Conservation (phyloP, 2,888 invertebrate genomes). For the Sinelater perroti region DNA sequence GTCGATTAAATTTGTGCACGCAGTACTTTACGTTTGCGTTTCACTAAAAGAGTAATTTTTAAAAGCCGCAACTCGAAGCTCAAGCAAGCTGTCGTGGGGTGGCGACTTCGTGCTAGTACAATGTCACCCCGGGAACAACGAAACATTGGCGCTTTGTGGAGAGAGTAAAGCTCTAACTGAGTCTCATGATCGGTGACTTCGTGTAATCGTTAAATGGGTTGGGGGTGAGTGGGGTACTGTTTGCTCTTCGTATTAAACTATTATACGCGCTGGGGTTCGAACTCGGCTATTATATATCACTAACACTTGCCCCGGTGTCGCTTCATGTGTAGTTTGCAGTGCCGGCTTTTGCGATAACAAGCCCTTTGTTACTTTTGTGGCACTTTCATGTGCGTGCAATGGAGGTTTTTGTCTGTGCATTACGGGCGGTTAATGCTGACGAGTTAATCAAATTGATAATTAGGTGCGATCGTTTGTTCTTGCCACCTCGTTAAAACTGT, state of each 20-base stretch:
- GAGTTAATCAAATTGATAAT: no score
- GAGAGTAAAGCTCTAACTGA: constrained; percentile 9
- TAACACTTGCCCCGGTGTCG: constrained; percentile 41
- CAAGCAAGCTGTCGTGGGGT: no score
- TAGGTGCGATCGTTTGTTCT: no score
- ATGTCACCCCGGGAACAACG: no score
- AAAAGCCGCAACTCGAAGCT: no score
- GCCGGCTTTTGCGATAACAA: constrained; percentile 3
- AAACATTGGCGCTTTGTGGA: no score
- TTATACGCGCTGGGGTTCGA: constrained; percentile 42
- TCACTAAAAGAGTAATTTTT: no score
- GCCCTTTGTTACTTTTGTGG: constrained; percentile 10
- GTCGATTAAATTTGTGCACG: no score
- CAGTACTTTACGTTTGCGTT: no score
- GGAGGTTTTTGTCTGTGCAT: background rate
- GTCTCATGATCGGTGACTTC: constrained; percentile 29
- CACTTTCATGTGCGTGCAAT: background rate
- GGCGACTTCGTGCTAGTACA: no score
- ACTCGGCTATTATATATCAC: constrained; percentile 42
- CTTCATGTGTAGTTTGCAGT: constrained; percentile 36
- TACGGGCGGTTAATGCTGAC: no score
- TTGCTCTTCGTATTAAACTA: constrained; percentile 44
- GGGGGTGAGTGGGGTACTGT: constrained; percentile 37
- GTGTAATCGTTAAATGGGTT: constrained; percentile 38
- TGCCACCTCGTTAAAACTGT: no score